Evolutionary conservation across 2,888 invertebrate genomes (phyloP).

Genomic region (Tachina fera): DNA sequence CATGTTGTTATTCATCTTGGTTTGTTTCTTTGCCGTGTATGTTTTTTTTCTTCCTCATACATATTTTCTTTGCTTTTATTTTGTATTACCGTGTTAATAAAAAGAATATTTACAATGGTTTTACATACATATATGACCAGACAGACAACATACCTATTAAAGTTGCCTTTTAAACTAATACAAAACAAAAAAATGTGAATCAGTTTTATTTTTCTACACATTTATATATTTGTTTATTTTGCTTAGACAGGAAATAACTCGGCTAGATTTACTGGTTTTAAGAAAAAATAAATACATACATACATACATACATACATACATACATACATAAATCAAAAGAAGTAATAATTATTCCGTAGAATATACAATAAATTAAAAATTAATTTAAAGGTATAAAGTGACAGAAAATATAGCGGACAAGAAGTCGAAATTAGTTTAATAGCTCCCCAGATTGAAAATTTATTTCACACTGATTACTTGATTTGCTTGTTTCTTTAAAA

Average conservation of each 20-base stretch:
- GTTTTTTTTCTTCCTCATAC: slow-evolving; percentile 27
- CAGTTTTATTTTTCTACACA: slow-evolving; percentile 41
- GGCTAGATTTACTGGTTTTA: slow-evolving; percentile 57
- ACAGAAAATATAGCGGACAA: not conserved
- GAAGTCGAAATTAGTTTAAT: not conserved
- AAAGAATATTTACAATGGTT: slow-evolving; percentile 49
- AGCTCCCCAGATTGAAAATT: no score
- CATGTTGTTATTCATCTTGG: slow-evolving; percentile 57
- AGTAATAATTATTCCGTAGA: slow-evolving; percentile 45
- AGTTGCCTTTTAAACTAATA: slow-evolving; percentile 50
- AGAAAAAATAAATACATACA: not conserved
- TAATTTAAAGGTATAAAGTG: not conserved
- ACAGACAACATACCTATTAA: slow-evolving; percentile 27
- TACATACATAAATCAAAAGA: not conserved
- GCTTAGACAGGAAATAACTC: slow-evolving; percentile 61
- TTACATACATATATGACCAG: slow-evolving; percentile 24
- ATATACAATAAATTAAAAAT: slow-evolving; percentile 32
- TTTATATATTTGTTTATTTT: slow-evolving; percentile 30
- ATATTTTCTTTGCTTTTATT: slow-evolving; percentile 45
- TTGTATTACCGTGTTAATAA: slow-evolving; percentile 54
- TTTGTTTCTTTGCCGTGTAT: slow-evolving; percentile 35
- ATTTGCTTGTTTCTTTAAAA: no score
- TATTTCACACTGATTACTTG: no score
- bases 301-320: not conserved
- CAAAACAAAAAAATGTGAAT: slow-evolving; percentile 54